Evolutionary conservation across 2,888 invertebrate species (phyloP).

Genomic region (Eupithecia subfuscata): DNA sequence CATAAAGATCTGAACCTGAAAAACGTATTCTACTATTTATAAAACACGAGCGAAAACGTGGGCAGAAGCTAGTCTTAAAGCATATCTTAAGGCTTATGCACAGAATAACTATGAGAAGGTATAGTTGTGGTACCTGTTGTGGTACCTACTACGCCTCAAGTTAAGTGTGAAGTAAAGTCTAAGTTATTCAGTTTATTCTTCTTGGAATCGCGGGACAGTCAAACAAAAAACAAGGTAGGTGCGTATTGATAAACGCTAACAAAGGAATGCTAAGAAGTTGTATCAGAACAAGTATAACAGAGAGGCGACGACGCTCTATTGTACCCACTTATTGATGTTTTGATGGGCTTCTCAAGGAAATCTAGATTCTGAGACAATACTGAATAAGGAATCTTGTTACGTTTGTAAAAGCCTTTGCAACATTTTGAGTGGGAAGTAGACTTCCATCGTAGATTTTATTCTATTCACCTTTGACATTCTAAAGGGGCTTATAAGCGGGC

Average conservation of each 20-base stretch:
- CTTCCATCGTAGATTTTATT: background rate
- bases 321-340: slow-evolving; percentile 19
- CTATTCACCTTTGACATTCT: background rate
- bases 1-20: too few species aligned
- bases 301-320: slow-evolving; percentile 25
- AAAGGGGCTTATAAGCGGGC: too few species aligned
- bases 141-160: too few species aligned
- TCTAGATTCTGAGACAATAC: slow-evolving; percentile 2
- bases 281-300: slow-evolving; percentile 14
- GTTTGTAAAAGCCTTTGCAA: background rate
- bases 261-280: slow-evolving; percentile 37
- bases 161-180: background rate
- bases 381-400: background rate
- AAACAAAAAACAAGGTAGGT: slow-evolving; percentile 45
- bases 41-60: too few species aligned
- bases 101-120: too few species aligned
- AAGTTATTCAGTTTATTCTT: background rate
- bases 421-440: background rate
- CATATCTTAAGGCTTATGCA: too few species aligned
- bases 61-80: too few species aligned
- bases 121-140: too few species aligned
- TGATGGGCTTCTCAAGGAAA: slow-evolving; percentile 18
- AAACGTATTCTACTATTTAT: too few species aligned
- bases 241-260: slow-evolving; percentile 25
- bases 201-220: slow-evolving; percentile 46